Evolutionary conservation across 2,888 invertebrate genomes (phyloP), one percentile per base, ranked within the genome.

Genomic region (Drosophila pseudotalamancana): DNA sequence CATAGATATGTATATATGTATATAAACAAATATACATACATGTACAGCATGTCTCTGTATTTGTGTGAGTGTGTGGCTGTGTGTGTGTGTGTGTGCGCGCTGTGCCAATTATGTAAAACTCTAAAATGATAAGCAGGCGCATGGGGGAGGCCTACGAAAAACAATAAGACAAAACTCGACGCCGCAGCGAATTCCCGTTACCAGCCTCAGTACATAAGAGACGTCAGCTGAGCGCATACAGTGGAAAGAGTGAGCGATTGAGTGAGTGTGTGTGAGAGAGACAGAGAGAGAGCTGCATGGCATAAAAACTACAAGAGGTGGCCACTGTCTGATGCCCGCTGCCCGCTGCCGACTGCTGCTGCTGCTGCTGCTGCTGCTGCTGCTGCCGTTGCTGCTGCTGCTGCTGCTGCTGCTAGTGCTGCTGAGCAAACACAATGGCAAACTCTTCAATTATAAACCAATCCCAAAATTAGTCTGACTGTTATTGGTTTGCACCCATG

Each of bases 361-460:
- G 40, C 25, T n/a, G n/a, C 11, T 16, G 42, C 42, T 42, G 42
- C 27, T n/a, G n/a, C 25, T 9, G 3, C 25, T 3, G 25, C 25
- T 9, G 25, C 3, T 3, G 25, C 25, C 25, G 25, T 3, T 3
- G 25, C 25, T 9, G 25, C 25, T 16, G 42, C 27, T n/a, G n/a
- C 25, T 9, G 3, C 25, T 3, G 25, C 25, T 9, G 25, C 3
- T 3, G 25, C 25, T 9, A 9, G 1, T 3, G 25, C 25, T 9
- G 25, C 49, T 27, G 37, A 61, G 75, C 75, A 81, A 71, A 79
- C 73, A 80, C 80, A 82, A 82, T 81, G 81, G 88, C 82, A 86
- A 87, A 88, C 87, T 88, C 87, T 87, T 89, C 89, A 89, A 89
- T 89, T 89, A 89, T 89, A 88, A 88, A 89, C 89, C 89, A 89